phyloP scores from a whole-genome alignment of 2,113 vertebrate species.

The Lophura nycthemera region DNA sequence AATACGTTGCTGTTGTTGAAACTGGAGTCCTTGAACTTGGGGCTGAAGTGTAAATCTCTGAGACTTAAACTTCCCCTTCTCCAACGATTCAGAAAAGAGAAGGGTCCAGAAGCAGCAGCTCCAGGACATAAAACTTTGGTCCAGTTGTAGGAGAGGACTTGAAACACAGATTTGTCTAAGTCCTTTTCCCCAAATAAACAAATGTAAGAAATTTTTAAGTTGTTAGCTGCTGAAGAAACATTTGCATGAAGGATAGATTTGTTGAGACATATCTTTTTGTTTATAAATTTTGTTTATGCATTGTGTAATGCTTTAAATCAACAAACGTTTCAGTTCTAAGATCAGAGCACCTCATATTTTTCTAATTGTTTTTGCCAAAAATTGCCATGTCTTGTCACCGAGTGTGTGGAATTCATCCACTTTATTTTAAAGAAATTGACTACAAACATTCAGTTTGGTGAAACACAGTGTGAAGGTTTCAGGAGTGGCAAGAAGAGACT shows the following conservation, averaged over 20 bases:
- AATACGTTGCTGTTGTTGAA: slow-evolving; percentile 96
- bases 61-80: slow-evolving; percentile 65
- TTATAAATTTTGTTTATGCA: slow-evolving; percentile 91
- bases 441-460: slow-evolving; percentile 74
- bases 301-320: slow-evolving; percentile 86
- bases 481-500: slow-evolving; percentile 78
- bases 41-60: slow-evolving; percentile 91
- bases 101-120: slow-evolving; percentile 54
- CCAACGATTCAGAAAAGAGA: slow-evolving; percentile 55
- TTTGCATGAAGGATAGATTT: slow-evolving; percentile 91
- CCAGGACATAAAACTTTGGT: slow-evolving; percentile 36
- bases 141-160: slow-evolving; percentile 66
- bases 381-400: slow-evolving; percentile 85
- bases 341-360: slow-evolving; percentile 82
- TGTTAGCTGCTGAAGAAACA: slow-evolving; percentile 81
- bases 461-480: slow-evolving; percentile 73
- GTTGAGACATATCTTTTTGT: slow-evolving; percentile 80
- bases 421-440: slow-evolving; percentile 77
- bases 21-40: slow-evolving; percentile 97
- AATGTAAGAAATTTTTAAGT: slow-evolving; percentile 79
- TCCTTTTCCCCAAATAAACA: slow-evolving; percentile 74
- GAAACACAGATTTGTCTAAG: slow-evolving; percentile 69
- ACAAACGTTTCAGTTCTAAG: slow-evolving; percentile 81
- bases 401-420: slow-evolving; percentile 80
- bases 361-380: slow-evolving; percentile 95